A percentile compares a stretch with the other conserved stretches of the same genome.
Conservation (phyloP, 64 coral and sea anemone genomes). For the Pocillopora damicornis region DNA sequence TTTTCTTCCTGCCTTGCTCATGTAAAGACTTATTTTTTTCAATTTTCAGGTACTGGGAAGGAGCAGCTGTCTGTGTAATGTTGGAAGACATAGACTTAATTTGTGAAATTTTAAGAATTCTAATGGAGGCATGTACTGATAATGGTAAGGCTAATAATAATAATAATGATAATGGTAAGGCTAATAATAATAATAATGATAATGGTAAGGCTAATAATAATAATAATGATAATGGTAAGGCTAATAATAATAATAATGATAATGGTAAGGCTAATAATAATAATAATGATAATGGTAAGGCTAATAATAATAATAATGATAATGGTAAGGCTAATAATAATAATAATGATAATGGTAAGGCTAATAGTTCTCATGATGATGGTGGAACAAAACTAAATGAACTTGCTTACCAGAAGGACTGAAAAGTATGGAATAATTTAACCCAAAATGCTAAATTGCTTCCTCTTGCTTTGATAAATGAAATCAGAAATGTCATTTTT, state of each 20-base stretch:
- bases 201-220: no score
- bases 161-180: conserved; percentile 12
- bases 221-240: no score
- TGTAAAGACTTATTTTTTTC: not conserved
- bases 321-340: no score
- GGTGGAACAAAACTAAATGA: no score
- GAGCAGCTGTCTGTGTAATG: conserved; percentile 42
- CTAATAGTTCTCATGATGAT: no score
- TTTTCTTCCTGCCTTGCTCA: not conserved
- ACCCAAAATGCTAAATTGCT: not conserved
- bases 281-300: no score
- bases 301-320: no score
- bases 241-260: no score
- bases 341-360: conserved; percentile 32
- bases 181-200: no score
- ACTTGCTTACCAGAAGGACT: no score
- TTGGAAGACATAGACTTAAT: conserved; percentile 65
- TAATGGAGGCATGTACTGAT: conserved; percentile 67
- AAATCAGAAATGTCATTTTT: not conserved
- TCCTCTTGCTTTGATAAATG: not conserved
- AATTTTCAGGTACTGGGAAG: conserved; percentile 58
- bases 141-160: conserved; percentile 11
- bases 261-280: no score
- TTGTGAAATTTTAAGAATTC: conserved; percentile 54
- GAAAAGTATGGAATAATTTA: no score